These are phyloP conservation scores for Saccostrea echinata DNA, from an alignment of 1,140 invertebrate genomes.

Conservation along the genomic window DNA sequence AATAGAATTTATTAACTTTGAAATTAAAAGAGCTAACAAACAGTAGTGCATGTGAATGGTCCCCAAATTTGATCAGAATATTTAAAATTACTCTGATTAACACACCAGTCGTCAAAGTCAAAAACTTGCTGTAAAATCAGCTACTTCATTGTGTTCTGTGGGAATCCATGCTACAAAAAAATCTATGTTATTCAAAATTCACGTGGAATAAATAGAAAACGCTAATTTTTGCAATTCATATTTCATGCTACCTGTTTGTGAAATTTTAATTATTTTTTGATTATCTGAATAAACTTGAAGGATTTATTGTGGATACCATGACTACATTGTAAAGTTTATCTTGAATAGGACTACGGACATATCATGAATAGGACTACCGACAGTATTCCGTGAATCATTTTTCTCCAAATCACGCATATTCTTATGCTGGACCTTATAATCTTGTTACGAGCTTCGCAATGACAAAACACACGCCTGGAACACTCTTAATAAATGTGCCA, in stretches of 20 bases:
- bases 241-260: constrained; percentile 26
- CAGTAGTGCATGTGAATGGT: no score
- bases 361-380: no score
- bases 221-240: neutral
- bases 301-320: neutral
- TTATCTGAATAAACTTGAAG: constrained; percentile 43
- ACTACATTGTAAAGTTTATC: neutral
- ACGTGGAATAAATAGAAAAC: constrained; percentile 23
- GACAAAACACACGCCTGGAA: no score
- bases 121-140: constrained; percentile 41
- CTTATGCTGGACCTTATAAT: no score
- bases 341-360: neutral
- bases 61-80: no score
- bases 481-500: no score
- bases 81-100: no score
- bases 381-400: no score
- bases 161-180: constrained; percentile 39
- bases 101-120: neutral
- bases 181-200: neutral
- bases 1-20: constrained; percentile 46
- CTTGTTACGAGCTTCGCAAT: no score
- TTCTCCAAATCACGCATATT: no score
- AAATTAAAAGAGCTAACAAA: neutral
- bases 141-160: constrained; percentile 21
- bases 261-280: constrained; percentile 32